Evolutionary conservation across 53 echinoderm and acorn worm genomes (phyloP).

Genomic region (Crossaster papposus): DNA sequence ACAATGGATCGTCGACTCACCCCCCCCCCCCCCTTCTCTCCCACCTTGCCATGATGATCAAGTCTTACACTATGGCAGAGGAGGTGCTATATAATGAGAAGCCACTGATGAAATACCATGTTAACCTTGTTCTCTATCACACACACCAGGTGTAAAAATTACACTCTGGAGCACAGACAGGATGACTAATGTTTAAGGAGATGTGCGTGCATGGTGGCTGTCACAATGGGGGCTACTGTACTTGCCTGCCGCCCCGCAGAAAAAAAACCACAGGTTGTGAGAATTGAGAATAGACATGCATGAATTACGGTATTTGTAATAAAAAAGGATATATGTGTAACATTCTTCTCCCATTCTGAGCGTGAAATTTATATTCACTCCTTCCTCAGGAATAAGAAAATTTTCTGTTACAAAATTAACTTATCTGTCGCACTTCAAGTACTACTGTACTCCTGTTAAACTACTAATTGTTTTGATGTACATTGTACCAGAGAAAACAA

Average conservation of each 20-base stretch:
- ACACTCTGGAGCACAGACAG: conserved; percentile 17
- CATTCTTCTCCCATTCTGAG: no score
- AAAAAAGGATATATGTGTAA: not conserved
- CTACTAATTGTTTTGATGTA: no score
- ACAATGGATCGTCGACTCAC: not conserved
- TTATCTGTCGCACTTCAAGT: no score
- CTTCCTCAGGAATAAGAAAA: no score
- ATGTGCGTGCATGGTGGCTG: conserved; percentile 9
- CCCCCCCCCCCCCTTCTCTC: not conserved
- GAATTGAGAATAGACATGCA: not conserved
- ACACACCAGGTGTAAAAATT: conserved; percentile 47
- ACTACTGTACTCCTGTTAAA: no score
- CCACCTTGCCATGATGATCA: conserved; percentile 21
- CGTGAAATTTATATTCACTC: no score
- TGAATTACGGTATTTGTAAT: not conserved
- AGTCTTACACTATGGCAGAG: not conserved
- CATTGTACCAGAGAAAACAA: no score
- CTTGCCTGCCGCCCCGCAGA: no score
- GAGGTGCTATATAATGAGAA: conserved; percentile 14
- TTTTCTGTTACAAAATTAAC: no score
- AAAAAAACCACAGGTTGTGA: not conserved
- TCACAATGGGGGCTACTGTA: conserved; percentile 20
- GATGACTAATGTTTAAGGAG: conserved; percentile 41
- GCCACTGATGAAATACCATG: conserved; percentile 46
- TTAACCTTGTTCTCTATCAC: conserved; percentile 43